Evolutionary conservation across 2,888 invertebrate species (phyloP).

Genomic region (Bombylius discolor): DNA sequence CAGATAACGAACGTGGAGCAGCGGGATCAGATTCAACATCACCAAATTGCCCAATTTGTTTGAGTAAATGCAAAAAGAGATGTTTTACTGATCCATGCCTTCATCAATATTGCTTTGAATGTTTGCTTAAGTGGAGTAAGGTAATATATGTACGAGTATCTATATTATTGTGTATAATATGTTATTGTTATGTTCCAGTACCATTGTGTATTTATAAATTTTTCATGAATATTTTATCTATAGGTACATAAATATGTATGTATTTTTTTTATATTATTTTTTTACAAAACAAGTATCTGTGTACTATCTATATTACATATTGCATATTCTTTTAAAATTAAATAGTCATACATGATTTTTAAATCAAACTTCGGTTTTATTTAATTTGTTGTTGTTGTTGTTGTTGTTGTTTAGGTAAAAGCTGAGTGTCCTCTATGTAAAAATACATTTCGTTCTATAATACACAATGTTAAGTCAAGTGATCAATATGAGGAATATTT

Average conservation of each 20-base stretch:
- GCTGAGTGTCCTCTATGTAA: slow-evolving; percentile 91
- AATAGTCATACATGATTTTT: not conserved
- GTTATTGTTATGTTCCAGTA: not conserved
- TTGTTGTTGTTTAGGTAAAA: slow-evolving; percentile 53
- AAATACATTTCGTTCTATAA: slow-evolving; percentile 78
- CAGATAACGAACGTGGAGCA: slow-evolving; percentile 40
- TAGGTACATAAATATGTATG: too few relatives aligned
- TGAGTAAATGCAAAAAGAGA: slow-evolving; percentile 73
- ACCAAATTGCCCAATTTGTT: slow-evolving; percentile 84
- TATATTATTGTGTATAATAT: not conserved
- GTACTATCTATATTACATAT: too few relatives aligned
- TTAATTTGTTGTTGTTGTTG: not conserved
- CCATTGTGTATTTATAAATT: slow-evolving; percentile 4
- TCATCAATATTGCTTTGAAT: slow-evolving; percentile 89
- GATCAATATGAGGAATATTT: slow-evolving; percentile 79
- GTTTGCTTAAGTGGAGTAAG: slow-evolving; percentile 87
- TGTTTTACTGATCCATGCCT: slow-evolving; percentile 86
- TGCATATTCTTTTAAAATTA: not conserved
- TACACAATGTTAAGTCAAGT: slow-evolving; percentile 80
- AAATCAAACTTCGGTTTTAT: too few relatives aligned
- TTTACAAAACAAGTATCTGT: not conserved
- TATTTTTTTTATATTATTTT: slow-evolving; percentile 9
- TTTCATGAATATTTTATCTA: too few relatives aligned
- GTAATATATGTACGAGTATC: slow-evolving; percentile 35
- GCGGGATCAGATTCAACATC: slow-evolving; percentile 49